A percentile compares a stretch with the other conserved stretches of the same genome.
These are phyloP conservation scores for Cyanistes caeruleus DNA, from an alignment of 2,113 vertebrate genomes.

Conservation along the genomic window DNA sequence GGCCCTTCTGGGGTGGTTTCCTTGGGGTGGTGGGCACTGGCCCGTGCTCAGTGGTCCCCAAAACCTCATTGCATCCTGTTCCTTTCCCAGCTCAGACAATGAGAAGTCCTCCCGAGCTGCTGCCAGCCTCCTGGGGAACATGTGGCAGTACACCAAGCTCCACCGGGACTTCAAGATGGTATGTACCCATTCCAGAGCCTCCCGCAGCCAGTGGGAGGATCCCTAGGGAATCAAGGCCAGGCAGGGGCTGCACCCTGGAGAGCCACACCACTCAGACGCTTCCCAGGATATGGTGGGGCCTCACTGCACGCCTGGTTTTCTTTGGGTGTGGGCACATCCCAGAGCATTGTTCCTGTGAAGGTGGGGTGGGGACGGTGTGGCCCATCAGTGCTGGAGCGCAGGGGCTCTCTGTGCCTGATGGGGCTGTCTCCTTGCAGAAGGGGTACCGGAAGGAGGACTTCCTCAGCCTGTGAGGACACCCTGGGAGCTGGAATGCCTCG, in stretches of 20 bases:
- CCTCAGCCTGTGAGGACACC: slow-evolving; percentile 64
- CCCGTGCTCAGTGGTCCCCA: accelerated
- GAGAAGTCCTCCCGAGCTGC: slow-evolving; percentile 84
- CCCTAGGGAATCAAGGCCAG: not conserved
- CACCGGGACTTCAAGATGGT: slow-evolving; percentile 87
- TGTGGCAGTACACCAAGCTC: slow-evolving; percentile 93
- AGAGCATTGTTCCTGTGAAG: not conserved
- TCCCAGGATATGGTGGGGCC: accelerated
- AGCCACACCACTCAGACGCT: not conserved
- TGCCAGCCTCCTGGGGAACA: slow-evolving; percentile 88
- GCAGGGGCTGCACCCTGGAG: not conserved
- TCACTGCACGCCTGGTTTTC: accelerated
- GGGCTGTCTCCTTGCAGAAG: slow-evolving; percentile 70
- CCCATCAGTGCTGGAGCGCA: accelerated
- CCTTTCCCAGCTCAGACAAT: slow-evolving; percentile 72
- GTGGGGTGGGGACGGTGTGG: not conserved
- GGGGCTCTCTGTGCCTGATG: not conserved
- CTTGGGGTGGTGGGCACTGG: not conserved
- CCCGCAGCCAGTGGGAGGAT: accelerated
- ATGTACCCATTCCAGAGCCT: not conserved
- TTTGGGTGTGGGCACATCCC: not conserved
- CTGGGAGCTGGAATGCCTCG: not conserved
- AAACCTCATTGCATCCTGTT: not conserved
- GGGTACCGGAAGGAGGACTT: slow-evolving; percentile 83
- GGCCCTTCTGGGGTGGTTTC: not conserved